Base-by-base conservation (phyloP, 2,797 vertebrate species). In the Phrynocephalus vlangalii region DNA sequence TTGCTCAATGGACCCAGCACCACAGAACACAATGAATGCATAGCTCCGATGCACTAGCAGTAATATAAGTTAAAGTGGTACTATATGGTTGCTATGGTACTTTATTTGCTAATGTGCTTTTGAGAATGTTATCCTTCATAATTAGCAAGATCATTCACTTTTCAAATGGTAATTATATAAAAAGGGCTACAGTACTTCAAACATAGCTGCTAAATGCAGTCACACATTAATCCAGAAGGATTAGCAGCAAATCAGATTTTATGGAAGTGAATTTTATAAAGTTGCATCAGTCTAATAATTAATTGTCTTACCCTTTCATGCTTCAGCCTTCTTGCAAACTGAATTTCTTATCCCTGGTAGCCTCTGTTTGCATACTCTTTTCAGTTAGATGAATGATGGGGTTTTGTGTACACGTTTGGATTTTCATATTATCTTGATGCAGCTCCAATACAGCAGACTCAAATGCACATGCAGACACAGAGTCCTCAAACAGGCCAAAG, bases 231-330 rank as follows among this genome's bases (percentile, higher is more conserved):
- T 86, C 89, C 88, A 83, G 85, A 91, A 91, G 88, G 85, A 33
- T 77, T 72, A 75, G 79, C 38, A 78, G 26, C 78, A 85, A 85
- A 89, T 0, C 1, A 89, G 88, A 66, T 30, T 9, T 83, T 79
- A 88, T 93, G 86, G 92, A 82, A 88, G 48, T 81, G 81, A 91
- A 80, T 91, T 93, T 92, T 93, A 91, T 83, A 81, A 91, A 92
- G 90, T 92, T 80, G 91, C 91, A 82, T 82, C 0, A 16, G 75
- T 50, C 67, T 60, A 88, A 71, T 90, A 92, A 92, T 63, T 92
- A 67, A 73, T 9, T 86, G 44, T n/a, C 82, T 93, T 86, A 79
- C 28, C 86, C 72, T 92, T 93, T 94, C 81, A 88, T 91, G 79
- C 38, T 79, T 87, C 88, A 90, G 76, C 85, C 85, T 79, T n/a